Conservation (phyloP, 2,888 invertebrate species). For the Chrysolina oricalcia region DNA sequence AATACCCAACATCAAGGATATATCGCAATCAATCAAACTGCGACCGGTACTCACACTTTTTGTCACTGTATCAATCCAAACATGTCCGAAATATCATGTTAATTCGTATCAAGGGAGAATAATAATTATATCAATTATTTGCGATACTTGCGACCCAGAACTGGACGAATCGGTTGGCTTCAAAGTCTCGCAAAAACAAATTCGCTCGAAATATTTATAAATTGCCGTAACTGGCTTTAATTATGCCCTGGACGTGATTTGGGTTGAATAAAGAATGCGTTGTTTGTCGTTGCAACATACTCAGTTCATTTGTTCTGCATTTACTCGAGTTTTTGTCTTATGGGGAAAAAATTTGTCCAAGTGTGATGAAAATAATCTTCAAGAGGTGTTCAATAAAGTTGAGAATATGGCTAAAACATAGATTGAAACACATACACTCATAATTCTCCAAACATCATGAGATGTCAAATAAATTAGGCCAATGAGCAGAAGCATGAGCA, state of each 20-base stretch:
- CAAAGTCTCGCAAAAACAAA: conserved; percentile 51
- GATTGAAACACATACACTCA: too few relatives aligned
- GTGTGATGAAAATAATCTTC: too few relatives aligned
- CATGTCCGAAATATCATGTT: conserved; percentile 45
- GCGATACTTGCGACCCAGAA: conserved; percentile 43
- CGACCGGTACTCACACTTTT: conserved; percentile 28
- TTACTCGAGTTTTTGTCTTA: not conserved
- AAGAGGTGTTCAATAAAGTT: too few relatives aligned
- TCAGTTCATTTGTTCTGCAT: conserved; percentile 12
- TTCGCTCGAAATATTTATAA: conserved; percentile 46
- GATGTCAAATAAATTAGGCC: too few relatives aligned
- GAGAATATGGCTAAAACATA: too few relatives aligned
- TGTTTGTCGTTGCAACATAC: conserved; percentile 42
- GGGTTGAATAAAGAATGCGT: conserved; percentile 41
- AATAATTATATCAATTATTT: conserved; percentile 46
- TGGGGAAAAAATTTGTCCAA: not conserved
- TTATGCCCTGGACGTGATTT: conserved; percentile 49
- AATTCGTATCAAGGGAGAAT: conserved; percentile 42
- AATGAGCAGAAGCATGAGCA: too few relatives aligned
- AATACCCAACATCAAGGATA: conserved; percentile 17
- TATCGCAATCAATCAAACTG: conserved; percentile 37
- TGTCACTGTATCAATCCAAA: conserved; percentile 32
- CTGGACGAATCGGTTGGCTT: conserved; percentile 42
- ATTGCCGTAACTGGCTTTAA: conserved; percentile 46
- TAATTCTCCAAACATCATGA: too few relatives aligned